Percentiles rank a stretch among this genome's conserved stretches.
These are phyloP conservation scores for Simalia tracyae DNA, from an alignment of 2,797 vertebrate species.

Conservation along the genomic window DNA sequence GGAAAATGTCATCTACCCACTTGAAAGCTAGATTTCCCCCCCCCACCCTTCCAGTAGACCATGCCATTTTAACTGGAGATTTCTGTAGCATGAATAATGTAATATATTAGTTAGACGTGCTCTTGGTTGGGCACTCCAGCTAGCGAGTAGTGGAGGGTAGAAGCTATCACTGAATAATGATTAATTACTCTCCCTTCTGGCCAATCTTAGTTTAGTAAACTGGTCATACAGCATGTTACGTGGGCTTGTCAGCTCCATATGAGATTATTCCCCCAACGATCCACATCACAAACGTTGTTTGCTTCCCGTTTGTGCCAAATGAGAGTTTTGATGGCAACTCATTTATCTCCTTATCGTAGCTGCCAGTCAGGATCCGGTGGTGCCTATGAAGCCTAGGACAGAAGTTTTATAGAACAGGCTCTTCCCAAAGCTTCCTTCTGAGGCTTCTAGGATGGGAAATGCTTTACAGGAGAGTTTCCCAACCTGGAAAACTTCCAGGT, in stretches of 20 bases:
- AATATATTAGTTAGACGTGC: conserved; percentile 56
- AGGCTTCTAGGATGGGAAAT: neutral
- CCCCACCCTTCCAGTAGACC: conserved; percentile 57
- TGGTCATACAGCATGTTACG: conserved; percentile 60
- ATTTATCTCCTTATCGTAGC: conserved; percentile 56
- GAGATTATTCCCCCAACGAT: conserved; percentile 69
- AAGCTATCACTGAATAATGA: conserved; percentile 62
- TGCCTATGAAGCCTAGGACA: conserved; percentile 45
- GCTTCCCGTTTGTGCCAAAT: conserved; percentile 60
- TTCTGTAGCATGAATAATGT: conserved; percentile 63
- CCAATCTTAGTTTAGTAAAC: conserved; percentile 64
- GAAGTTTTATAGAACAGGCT: neutral
- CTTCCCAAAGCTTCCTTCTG: neutral
- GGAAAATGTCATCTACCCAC: conserved; percentile 11
- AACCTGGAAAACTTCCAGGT: no score
- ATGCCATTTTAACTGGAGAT: conserved; percentile 35
- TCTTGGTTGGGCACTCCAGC: conserved; percentile 55
- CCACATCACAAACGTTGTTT: conserved; percentile 63
- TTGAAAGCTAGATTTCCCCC: conserved; percentile 43
- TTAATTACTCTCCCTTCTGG: conserved; percentile 64
- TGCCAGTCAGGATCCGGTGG: conserved; percentile 49
- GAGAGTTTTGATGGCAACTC: conserved; percentile 57
- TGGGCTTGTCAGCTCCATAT: conserved; percentile 61
- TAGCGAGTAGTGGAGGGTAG: conserved; percentile 56
- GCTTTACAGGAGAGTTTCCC: no score